Percentiles rank a stretch among this genome's conserved stretches.
Conservation (phyloP, 2,797 vertebrate species). For the Gymnoscopelus braueri region DNA sequence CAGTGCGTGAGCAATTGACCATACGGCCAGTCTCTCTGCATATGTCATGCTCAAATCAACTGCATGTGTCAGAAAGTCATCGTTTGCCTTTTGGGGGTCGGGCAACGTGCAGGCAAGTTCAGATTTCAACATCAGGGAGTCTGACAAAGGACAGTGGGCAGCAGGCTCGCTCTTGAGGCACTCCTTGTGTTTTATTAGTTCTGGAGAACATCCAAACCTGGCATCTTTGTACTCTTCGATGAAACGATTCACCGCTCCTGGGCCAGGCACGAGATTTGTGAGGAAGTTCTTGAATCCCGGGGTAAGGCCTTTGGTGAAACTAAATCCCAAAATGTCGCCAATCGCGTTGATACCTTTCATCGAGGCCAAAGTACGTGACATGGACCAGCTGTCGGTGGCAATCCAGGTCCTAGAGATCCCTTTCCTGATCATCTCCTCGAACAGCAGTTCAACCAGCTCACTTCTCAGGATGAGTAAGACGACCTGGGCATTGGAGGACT, state of each 20-base stretch:
- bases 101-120: slow-evolving; percentile 38
- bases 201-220: slow-evolving; percentile 45
- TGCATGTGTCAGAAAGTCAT: slow-evolving; percentile 47
- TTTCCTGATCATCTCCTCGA: slow-evolving; percentile 51
- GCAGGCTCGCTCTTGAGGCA: slow-evolving; percentile 15
- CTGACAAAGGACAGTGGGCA: slow-evolving; percentile 25
- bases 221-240: slow-evolving; percentile 65
- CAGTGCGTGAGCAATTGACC: slow-evolving; percentile 58
- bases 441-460: slow-evolving; percentile 54
- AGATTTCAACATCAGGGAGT: slow-evolving; percentile 35
- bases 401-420: slow-evolving; percentile 65
- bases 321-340: slow-evolving; percentile 64
- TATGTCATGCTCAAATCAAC: slow-evolving; percentile 41
- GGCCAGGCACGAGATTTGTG: slow-evolving; percentile 30
- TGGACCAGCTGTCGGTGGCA: slow-evolving; percentile 66
- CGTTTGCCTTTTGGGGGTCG: slow-evolving; percentile 45
- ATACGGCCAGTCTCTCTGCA: slow-evolving; percentile 54
- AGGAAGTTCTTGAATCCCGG: slow-evolving; percentile 58
- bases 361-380: slow-evolving; percentile 41
- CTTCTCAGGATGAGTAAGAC: slow-evolving; percentile 63
- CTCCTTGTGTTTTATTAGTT: slow-evolving; percentile 26
- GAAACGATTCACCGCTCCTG: slow-evolving; percentile 53
- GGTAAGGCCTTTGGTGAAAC: slow-evolving; percentile 57
- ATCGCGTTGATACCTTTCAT: slow-evolving; percentile 59
- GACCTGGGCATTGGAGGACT: slow-evolving; percentile 49